phyloP scores from a whole-genome alignment of 1,140 invertebrate species.

The Rhynchophorus ferrugineus region DNA sequence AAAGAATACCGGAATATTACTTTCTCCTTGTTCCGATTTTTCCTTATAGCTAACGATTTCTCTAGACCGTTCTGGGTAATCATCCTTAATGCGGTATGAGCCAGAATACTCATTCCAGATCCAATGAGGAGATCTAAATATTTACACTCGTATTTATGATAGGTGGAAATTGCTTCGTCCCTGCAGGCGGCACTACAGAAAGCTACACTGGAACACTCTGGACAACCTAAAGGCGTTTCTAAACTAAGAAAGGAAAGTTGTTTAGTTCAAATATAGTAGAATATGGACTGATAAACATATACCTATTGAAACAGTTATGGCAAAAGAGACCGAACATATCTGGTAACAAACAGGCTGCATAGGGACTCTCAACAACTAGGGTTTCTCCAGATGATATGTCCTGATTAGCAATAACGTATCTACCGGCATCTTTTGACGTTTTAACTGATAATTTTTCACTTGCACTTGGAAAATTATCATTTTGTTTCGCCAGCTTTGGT shows the following conservation, averaged over 20 bases:
- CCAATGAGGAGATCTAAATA: slow-evolving; percentile 66
- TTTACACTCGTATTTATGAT: slow-evolving; percentile 77
- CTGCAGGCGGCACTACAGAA: slow-evolving; percentile 69
- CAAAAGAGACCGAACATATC: slow-evolving; percentile 71
- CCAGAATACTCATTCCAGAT: slow-evolving; percentile 74
- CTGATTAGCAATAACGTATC: slow-evolving; percentile 51
- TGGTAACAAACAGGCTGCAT: slow-evolving; percentile 63
- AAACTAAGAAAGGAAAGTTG: slow-evolving; percentile 40
- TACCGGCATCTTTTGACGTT: slow-evolving; percentile 43
- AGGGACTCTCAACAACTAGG: slow-evolving; percentile 64
- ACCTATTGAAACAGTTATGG: slow-evolving; percentile 73
- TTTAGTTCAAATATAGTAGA: slow-evolving; percentile 4
- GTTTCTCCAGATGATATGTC: slow-evolving; percentile 56
- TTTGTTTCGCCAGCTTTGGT: background rate
- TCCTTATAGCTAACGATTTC: slow-evolving; percentile 46
- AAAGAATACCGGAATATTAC: too few relatives aligned
- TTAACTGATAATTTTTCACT: slow-evolving; percentile 44
- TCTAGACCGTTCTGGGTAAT: slow-evolving; percentile 56
- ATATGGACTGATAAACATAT: slow-evolving; percentile 4
- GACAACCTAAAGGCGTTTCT: slow-evolving; percentile 61
- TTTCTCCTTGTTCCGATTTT: slow-evolving; percentile 42
- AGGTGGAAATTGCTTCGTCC: slow-evolving; percentile 54
- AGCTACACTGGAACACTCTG: slow-evolving; percentile 63
- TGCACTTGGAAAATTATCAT: slow-evolving; percentile 30
- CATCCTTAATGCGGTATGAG: slow-evolving; percentile 66